Base-by-base conservation (phyloP, 2,888 invertebrate species). In the Villa cingulata region DNA sequence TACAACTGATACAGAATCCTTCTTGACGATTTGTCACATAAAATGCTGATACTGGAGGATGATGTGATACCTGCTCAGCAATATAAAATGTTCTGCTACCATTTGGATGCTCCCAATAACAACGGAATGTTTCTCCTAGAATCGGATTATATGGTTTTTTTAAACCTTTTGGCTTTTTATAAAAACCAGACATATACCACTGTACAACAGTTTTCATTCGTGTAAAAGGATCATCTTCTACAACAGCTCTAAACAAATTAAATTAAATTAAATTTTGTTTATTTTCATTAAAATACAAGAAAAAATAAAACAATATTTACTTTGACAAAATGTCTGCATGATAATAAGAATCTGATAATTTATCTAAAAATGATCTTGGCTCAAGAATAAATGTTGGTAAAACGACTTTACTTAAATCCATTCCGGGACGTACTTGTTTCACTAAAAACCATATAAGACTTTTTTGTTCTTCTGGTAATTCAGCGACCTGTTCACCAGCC, bases 121-220 rank as follows among this genome's bases (percentile, higher is more conserved):
- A 94, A 1, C 94, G 76, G 70, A 90, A 94, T 1, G 82, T 83
- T 71, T 94, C 94, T 0, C 94, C 94, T 42, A 95, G 74, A 45
- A 94, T 87, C 0, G 94, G 94, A 73, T 95, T 95, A 65, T 94
- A 95, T 0, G 94, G 94, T 65, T 95, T 95, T 68, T 94, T 95
- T 41, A 94, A 73, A 4, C 94, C 94, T 68, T 88, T 89, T 1
- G 94, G 94, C 65, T 95, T 94, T 58, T 91, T 85, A 68, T 94
- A 89, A 62, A 94, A 80, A 2, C 94, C 92, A 0, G 91, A 91
- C 27, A 94, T 73, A 70, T 94, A 95, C 90, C 91, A 94, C 58
- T 83, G 78, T 0, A 89, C 83, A 1, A 95, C 83, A 19, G 76
- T 74, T 62, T 89, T 89, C 83, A 95, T 94, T 51, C 95, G 76